phyloP scores from a whole-genome alignment of 2,888 invertebrate species.

The Caenorhabditis sp. region DNA sequence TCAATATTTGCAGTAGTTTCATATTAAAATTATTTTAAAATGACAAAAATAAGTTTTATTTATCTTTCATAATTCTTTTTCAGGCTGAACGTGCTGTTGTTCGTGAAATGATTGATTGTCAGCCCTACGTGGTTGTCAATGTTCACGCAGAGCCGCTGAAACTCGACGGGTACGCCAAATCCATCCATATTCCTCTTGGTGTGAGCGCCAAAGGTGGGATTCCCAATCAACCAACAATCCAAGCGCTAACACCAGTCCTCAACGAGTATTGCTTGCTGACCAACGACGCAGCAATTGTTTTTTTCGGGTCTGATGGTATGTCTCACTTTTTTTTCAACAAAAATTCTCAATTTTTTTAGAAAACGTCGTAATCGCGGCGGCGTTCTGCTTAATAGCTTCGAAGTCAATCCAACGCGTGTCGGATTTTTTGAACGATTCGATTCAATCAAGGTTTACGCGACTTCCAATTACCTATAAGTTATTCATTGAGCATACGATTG shows the following conservation, averaged over 20 bases:
- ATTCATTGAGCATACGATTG: conserved; percentile 27
- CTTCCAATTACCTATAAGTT: conserved; percentile 32
- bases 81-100: conserved; percentile 34
- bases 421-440: conserved; percentile 26
- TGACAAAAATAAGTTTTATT: no score
- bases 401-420: conserved; percentile 6
- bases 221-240: conserved; percentile 31
- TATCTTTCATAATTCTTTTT: no score
- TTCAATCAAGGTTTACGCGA: conserved; percentile 22
- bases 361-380: conserved; percentile 8
- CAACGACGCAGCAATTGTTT: conserved; percentile 41
- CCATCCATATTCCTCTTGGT: conserved; percentile 39
- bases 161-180: conserved; percentile 44
- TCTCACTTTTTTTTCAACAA: neutral
- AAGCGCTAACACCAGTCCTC: conserved; percentile 28
- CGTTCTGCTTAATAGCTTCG: conserved; percentile 18
- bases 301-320: conserved; percentile 38
- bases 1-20: neutral
- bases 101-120: conserved; percentile 41
- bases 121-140: conserved; percentile 43
- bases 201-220: conserved; percentile 13
- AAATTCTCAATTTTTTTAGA: conserved; percentile 1
- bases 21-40: no score
- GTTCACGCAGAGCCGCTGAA: conserved; percentile 28
- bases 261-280: conserved; percentile 41